phyloP scores from a whole-genome alignment of 2,888 invertebrate species.

The Tipula unca region DNA sequence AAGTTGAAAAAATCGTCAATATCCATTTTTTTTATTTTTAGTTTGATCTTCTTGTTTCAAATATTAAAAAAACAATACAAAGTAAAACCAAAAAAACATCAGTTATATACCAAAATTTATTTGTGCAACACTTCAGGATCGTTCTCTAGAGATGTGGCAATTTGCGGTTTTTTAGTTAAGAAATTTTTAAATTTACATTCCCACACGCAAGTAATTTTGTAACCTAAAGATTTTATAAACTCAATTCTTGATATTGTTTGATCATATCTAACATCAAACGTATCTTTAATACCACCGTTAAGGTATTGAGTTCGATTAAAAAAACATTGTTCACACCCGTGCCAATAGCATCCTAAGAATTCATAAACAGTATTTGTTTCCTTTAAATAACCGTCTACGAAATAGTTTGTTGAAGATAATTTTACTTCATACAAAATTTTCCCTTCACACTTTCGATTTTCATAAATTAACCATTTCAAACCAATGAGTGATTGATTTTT shows the following conservation, averaged over 20 bases:
- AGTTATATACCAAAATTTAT: too few relatives aligned
- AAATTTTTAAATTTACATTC: neutral
- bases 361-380: neutral
- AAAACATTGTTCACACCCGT: neutral
- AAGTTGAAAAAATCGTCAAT: too few relatives aligned
- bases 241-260: neutral
- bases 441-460: neutral
- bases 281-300: neutral
- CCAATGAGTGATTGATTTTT: neutral
- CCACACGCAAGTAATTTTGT: neutral
- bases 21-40: too few relatives aligned
- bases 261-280: neutral
- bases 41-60: too few relatives aligned
- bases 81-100: too few relatives aligned
- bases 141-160: neutral
- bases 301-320: neutral
- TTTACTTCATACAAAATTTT: neutral
- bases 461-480: too few relatives aligned
- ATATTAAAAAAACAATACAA: too few relatives aligned
- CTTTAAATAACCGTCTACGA: neutral
- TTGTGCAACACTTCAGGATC: neutral
- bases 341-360: neutral
- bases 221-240: neutral
- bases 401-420: neutral
- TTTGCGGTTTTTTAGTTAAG: neutral